A percentile compares a stretch with the other conserved stretches of the same genome.
Evolutionary conservation across 2,113 vertebrate genomes (phyloP).

Genomic region (Rhynchomys soricoides): DNA sequence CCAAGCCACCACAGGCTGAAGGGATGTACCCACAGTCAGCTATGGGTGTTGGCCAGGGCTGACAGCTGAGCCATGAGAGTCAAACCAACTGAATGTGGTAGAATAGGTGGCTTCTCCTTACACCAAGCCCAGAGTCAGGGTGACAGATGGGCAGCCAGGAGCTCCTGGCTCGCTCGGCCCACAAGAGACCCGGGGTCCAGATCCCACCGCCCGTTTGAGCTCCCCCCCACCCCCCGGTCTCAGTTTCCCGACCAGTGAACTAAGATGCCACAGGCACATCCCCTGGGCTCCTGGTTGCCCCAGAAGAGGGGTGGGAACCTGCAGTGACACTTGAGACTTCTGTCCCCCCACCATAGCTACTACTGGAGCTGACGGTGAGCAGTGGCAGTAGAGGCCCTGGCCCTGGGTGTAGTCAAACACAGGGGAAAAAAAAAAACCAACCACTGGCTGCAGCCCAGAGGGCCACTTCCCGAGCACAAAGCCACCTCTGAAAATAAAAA

Average conservation of each 20-base stretch:
- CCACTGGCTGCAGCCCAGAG: too few relatives aligned
- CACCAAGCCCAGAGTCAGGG: background rate
- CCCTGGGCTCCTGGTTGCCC: background rate
- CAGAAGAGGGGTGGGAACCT: background rate
- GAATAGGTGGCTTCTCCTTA: background rate
- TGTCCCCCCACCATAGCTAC: background rate
- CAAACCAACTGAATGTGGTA: background rate
- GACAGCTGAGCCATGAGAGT: background rate
- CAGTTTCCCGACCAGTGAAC: background rate
- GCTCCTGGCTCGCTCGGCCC: background rate
- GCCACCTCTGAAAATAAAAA: conserved; percentile 20
- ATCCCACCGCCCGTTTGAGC: too few relatives aligned
- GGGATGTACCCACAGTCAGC: background rate
- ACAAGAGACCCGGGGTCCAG: background rate
- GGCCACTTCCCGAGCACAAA: background rate
- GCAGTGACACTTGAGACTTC: background rate
- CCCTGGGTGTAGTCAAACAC: background rate
- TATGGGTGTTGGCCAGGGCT: background rate
- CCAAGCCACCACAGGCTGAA: background rate
- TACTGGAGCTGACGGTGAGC: too few relatives aligned
- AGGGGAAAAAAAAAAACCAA: background rate
- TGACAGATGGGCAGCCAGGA: background rate
- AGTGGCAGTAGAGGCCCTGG: fast-evolving
- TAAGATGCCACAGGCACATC: too few relatives aligned
- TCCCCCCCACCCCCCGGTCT: background rate